A percentile compares a stretch with the other conserved stretches of the same genome.
Evolutionary conservation across 2,888 invertebrate genomes (phyloP).

Genomic region (Amphimallon solstitiale): DNA sequence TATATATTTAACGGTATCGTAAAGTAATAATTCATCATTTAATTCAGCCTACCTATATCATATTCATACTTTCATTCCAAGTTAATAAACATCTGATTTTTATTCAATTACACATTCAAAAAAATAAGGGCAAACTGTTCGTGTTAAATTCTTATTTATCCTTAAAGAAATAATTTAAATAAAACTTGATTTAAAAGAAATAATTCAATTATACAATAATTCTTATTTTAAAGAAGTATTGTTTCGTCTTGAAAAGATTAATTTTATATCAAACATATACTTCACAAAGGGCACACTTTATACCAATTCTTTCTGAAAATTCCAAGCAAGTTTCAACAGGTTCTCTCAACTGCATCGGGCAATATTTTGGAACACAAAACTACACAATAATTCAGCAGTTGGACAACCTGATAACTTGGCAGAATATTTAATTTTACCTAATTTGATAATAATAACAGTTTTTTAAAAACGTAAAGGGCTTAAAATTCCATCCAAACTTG

Average conservation of each 20-base stretch:
- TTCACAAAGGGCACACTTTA: conserved; percentile 27
- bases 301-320: not conserved
- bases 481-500: conserved; percentile 1
- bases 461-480: not conserved
- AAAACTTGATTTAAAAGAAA: conserved; percentile 7
- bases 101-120: not conserved
- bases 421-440: not conserved
- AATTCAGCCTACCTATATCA: too few species aligned
- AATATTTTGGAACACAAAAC: conserved; percentile 11
- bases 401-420: conserved; percentile 19
- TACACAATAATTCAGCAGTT: conserved; percentile 8
- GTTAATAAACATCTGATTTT: not conserved
- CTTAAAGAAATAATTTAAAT: not conserved
- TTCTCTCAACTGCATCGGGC: conserved; percentile 33
- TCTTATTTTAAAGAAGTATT: not conserved
- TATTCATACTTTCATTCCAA: too few species aligned
- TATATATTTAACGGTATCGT: not conserved
- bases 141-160: conserved; percentile 8
- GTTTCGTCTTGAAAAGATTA: not conserved
- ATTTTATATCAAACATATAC: not conserved
- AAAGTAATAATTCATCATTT: not conserved
- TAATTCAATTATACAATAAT: conserved; percentile 8
- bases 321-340: conserved; percentile 13
- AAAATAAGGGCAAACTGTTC: conserved; percentile 28
- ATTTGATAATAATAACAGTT: too few species aligned